Evolutionary conservation across 2,113 vertebrate species (phyloP).

Genomic region (Butorides virescens): DNA sequence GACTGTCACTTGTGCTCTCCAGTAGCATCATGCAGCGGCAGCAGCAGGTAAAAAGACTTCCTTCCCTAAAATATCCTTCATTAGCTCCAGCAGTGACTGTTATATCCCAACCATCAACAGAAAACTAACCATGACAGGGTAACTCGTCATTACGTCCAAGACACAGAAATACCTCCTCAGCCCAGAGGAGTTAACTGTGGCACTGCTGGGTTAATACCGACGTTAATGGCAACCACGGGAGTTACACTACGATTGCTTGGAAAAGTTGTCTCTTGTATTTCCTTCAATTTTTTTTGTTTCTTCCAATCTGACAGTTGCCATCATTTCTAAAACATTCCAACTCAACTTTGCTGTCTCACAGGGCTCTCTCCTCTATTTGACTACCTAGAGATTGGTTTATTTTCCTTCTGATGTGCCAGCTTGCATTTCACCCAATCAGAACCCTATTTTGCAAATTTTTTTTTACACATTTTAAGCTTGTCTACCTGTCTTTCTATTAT

Average conservation of each 20-base stretch:
- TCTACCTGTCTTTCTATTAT: neutral
- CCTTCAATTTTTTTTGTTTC: neutral
- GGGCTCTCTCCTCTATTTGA: neutral
- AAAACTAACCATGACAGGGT: neutral
- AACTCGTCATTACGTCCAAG: neutral
- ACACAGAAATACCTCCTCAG: neutral
- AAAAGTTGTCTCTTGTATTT: neutral
- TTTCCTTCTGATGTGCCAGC: neutral
- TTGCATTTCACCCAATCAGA: neutral
- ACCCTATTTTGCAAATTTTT: neutral
- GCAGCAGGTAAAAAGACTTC: neutral
- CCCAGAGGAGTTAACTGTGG: neutral
- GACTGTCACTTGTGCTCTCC: neutral
- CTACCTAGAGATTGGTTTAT: neutral
- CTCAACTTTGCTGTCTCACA: neutral
- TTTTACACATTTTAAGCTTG: neutral
- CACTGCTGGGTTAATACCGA: neutral
- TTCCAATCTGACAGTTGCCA: neutral
- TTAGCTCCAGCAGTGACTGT: neutral
- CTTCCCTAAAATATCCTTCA: neutral
- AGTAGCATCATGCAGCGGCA: neutral
- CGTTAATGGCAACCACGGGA: neutral
- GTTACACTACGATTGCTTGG: neutral
- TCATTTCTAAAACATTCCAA: neutral
- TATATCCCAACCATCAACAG: neutral